Evolutionary conservation across 1,140 invertebrate species (phyloP), one percentile per base, ranked within the genome.

Genomic region (Hydropsyche tenuis): DNA sequence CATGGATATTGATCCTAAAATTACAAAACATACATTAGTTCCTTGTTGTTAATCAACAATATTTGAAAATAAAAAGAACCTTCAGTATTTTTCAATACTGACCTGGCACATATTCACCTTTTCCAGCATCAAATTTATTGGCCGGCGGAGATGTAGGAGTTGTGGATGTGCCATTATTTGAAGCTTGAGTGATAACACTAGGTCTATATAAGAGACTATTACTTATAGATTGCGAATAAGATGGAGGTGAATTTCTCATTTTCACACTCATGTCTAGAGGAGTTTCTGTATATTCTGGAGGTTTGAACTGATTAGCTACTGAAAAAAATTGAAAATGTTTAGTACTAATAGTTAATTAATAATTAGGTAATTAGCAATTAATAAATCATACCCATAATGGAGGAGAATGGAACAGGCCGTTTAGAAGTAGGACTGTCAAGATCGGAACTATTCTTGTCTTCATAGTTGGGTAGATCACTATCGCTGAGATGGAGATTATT

Each of bases 1-100:
- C 86, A 89, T 89, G 2, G 89, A 89, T 80, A 89, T 87, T 22
- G 87, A 87, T 78, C 88, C 89, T 90, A 81, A 11, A 81, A 83
- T 71, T 46, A 74, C 77, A 63, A 63, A 68, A 46, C 3, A 23
- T 23, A 12, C 1, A 62, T 62, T 20, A 25, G 12, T 62, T 16
- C 20, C 4, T 14, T 14, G 56, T 62, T 62, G 18, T 37, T 37
- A 37, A 4, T 37, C 3, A 37, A 37, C 3, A 3, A 16, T 5
- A 51, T 51, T 5, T 4, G 14, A 51, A 51, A 4, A 9, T 37
- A 37, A 4, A 9, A 37, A 37, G 9, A 20, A 16, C 48, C 9
- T 53, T 53, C 48, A 53, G 48, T 53, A 53, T 53, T 53, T 53
- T 53, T 16, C 16, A 53, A 18, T 53, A 25, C 56, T 25, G 23